These are phyloP conservation scores for Bothrops jararaca DNA, from an alignment of 2,113 vertebrate genomes.

Conservation along the genomic window DNA sequence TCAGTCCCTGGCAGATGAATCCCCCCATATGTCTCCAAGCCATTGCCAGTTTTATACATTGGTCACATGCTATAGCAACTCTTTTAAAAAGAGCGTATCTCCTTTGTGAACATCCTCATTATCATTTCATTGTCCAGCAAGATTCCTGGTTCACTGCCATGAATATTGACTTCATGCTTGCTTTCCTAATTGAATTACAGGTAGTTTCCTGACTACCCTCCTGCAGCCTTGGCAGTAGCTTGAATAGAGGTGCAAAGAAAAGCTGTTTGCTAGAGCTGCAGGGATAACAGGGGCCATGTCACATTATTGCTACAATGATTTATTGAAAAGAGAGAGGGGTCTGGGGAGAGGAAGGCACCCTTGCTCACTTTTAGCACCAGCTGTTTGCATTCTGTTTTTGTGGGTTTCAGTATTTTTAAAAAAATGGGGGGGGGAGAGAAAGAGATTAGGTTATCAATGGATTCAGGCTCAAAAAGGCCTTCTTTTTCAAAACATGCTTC, in stretches of 20 bases:
- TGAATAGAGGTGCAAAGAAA: conserved; percentile 74
- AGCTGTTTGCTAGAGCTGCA: conserved; percentile 77
- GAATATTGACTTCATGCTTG: conserved; percentile 79
- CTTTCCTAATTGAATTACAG: conserved; percentile 82
- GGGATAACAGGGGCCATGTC: conserved; percentile 72
- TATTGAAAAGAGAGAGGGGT: conserved; percentile 71
- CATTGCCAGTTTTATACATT: conserved; percentile 58
- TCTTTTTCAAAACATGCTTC: conserved; percentile 22
- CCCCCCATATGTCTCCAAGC: conserved; percentile 49
- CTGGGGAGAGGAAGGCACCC: not conserved
- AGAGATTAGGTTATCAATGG: conserved; percentile 21
- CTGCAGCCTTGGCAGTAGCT: conserved; percentile 66
- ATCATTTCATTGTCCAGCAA: conserved; percentile 74
- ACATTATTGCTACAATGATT: conserved; percentile 70
- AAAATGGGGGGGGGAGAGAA: conserved; percentile 2
- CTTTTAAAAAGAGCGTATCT: conserved; percentile 63
- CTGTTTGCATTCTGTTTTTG: conserved; percentile 63
- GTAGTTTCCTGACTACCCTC: conserved; percentile 64
- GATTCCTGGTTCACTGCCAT: conserved; percentile 55
- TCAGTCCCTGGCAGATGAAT: conserved; percentile 52
- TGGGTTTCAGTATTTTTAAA: conserved; percentile 30
- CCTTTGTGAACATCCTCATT: conserved; percentile 73
- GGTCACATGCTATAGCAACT: conserved; percentile 55
- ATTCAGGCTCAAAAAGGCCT: not conserved
- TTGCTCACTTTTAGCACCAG: conserved; percentile 71